Evolutionary conservation across 1,140 invertebrate species (phyloP).

Genomic region (Cydia amplana): DNA sequence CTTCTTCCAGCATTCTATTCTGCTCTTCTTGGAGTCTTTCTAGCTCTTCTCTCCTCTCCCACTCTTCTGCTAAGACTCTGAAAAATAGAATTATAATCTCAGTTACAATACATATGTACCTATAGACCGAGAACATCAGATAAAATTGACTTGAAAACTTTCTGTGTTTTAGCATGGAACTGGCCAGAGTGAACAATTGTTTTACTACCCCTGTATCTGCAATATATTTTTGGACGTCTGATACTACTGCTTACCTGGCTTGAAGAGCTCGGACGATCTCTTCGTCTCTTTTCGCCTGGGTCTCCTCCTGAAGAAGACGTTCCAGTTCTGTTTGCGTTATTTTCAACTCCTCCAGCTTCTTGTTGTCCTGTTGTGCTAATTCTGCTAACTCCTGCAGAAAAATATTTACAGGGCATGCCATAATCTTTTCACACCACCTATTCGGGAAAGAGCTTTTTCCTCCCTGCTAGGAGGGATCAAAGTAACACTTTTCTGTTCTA

Average conservation of each 20-base stretch:
- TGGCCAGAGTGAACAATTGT: too few relatives aligned
- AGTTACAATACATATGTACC: background rate
- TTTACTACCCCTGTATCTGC: too few relatives aligned
- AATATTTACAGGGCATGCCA: background rate
- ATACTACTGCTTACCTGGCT: constrained; percentile 76
- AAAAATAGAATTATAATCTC: constrained; percentile 22
- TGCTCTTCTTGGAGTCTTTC: constrained; percentile 89
- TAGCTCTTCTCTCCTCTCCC: constrained; percentile 89
- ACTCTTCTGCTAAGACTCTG: constrained; percentile 89
- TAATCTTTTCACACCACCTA: too few relatives aligned
- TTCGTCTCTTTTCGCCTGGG: constrained; percentile 90
- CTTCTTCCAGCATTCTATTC: constrained; percentile 84
- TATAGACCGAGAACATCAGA: background rate
- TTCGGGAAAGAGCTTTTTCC: too few relatives aligned
- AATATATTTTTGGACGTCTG: background rate
- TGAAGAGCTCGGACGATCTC: constrained; percentile 89
- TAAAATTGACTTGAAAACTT: too few relatives aligned
- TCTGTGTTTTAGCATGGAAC: too few relatives aligned
- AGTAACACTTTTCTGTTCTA: too few relatives aligned
- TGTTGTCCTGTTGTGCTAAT: constrained; percentile 85
- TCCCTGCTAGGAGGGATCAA: too few relatives aligned
- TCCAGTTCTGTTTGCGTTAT: constrained; percentile 84
- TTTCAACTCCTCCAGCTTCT: constrained; percentile 86
- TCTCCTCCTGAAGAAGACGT: constrained; percentile 87
- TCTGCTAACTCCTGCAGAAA: constrained; percentile 81